Percentiles rank a stretch among this genome's conserved stretches.
Conservation (phyloP, 2,113 vertebrate genomes). For the Myanophis thanlyinensis region DNA sequence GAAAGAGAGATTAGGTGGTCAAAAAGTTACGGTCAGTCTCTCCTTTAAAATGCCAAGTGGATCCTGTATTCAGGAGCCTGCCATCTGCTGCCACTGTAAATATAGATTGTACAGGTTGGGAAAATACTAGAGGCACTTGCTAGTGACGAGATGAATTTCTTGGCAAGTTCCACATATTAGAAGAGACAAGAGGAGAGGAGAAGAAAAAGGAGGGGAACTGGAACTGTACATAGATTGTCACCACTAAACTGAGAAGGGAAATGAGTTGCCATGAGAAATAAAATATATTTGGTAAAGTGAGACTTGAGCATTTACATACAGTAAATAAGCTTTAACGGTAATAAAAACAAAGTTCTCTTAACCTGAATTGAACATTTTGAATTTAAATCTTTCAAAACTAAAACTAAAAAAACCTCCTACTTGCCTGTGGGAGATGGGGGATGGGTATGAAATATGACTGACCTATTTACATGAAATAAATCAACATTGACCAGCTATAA, state of each 20-base stretch:
- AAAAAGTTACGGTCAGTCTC: conserved; percentile 27
- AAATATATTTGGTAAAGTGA: conserved; percentile 7
- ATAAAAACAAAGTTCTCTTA: neutral
- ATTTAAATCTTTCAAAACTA: neutral
- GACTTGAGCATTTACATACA: neutral
- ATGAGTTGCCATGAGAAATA: neutral
- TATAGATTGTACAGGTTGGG: conserved; percentile 2
- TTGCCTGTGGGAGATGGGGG: neutral
- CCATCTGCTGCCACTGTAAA: conserved; percentile 1
- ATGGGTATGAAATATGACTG: neutral
- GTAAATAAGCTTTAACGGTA: neutral
- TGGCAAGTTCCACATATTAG: conserved; percentile 18
- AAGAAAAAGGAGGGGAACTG: neutral
- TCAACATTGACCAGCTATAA: neutral
- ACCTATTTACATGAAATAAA: conserved; percentile 6
- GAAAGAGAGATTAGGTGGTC: neutral
- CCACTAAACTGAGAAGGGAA: neutral
- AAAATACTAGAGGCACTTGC: conserved; percentile 24
- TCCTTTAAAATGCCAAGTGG: conserved; percentile 28
- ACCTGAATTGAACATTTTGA: neutral
- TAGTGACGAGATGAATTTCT: conserved; percentile 27
- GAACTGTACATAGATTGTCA: neutral
- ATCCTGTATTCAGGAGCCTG: conserved; percentile 1
- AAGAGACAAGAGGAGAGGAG: neutral
- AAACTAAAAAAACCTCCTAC: neutral